Percentiles rank a stretch among this genome's conserved stretches.
Conservation (phyloP, 2,888 invertebrate species). For the Thymelicus acteon region DNA sequence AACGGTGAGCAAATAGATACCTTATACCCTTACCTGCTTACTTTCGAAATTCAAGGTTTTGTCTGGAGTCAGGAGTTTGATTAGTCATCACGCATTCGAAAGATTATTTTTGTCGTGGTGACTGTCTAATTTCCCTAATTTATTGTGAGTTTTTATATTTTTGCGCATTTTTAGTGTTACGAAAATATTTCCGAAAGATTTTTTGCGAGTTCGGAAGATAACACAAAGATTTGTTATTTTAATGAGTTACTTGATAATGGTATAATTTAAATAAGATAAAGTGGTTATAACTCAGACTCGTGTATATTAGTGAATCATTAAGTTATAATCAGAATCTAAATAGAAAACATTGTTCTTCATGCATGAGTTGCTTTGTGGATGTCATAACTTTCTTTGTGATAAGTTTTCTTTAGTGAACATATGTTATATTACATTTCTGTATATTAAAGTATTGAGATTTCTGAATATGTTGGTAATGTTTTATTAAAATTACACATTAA, state of each 20-base stretch:
- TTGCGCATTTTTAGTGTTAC: neutral
- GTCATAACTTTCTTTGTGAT: slow-evolving; percentile 25
- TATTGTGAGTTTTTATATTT: neutral
- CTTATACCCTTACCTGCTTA: slow-evolving; percentile 37
- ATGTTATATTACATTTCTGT: slow-evolving; percentile 3
- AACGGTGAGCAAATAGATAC: slow-evolving; percentile 84
- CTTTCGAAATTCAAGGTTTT: slow-evolving; percentile 55
- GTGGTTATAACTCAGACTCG: neutral
- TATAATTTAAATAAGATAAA: slow-evolving; percentile 17
- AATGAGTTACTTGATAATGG: slow-evolving; percentile 10
- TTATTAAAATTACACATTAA: too few species aligned
- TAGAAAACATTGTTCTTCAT: neutral
- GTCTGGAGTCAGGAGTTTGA: slow-evolving; percentile 21
- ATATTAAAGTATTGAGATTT: neutral
- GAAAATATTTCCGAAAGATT: neutral
- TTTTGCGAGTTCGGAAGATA: slow-evolving; percentile 1
- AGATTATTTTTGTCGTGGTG: slow-evolving; percentile 26
- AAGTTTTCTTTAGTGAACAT: slow-evolving; percentile 6
- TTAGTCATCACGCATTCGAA: slow-evolving; percentile 28
- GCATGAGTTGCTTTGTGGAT: neutral
- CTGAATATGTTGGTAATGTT: too few species aligned
- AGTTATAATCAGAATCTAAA: neutral
- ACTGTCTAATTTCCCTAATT: slow-evolving; percentile 13
- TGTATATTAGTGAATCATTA: neutral
- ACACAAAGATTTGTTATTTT: slow-evolving; percentile 1